Evolutionary conservation across 1,140 invertebrate genomes (phyloP), one percentile per base, ranked within the genome.

Genomic region (Chlorops oryzae): DNA sequence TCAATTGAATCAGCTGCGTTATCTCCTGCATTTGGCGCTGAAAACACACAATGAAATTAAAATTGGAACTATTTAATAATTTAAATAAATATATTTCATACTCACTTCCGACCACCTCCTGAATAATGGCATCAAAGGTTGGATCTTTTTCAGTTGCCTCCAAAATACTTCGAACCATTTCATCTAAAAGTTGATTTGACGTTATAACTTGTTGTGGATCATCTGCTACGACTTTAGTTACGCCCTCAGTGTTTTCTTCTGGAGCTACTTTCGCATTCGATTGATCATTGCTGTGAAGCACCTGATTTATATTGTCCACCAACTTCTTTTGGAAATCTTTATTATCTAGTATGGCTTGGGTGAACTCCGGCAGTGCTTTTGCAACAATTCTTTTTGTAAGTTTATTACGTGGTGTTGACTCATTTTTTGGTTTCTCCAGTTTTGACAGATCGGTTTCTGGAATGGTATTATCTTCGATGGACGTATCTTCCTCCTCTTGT

Each of bases 121-220:
- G 50, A 21, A 71, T 48, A 6, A 71, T 54, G 21, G 55, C 59
- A 52, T 71, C 68, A 44, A 70, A 71, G 6, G 56, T 58, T 22
- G 67, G 67, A 56, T 71, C 68, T 39, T 61, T 65, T 40, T 70
- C 67, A 3, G 67, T 71, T 4, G 61, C 65, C 40, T 68, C 62
- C 20, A 70, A 27, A 41, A 70, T 66, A 27, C 68, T 66, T 34
- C 59, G 58, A 0, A 70, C 60, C 44, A 70, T 47, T 27, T 62
- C 51, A 47, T 70, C 59, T 3, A 70, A 32, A 27, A 70, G 42
- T 2, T 60, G 34, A 49, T 32, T 43, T 25, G 23, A 44, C 2
- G 52, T 43, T 9, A 12, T 40, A n/a, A 47, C 39, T 12, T 38
- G 35, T 32, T 23, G 21, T 9, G 20, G 38, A 13, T 51, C 23